A percentile compares a stretch with the other conserved stretches of the same genome.
These are phyloP conservation scores for Ptychochromis oligacanthus DNA, from an alignment of 2,113 vertebrate species.

Conservation along the genomic window DNA sequence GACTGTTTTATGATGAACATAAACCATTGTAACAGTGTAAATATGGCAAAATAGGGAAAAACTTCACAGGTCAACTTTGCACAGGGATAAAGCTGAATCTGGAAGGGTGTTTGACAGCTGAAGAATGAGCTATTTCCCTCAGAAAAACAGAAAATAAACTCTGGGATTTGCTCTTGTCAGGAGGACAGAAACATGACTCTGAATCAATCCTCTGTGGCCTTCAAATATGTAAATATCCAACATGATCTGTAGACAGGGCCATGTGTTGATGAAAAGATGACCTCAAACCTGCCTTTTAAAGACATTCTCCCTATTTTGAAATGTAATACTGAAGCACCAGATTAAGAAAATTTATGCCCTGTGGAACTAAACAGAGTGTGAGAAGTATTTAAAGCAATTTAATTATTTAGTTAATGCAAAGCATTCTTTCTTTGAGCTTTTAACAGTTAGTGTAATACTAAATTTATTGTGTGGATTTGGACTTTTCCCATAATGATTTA, in stretches of 20 bases:
- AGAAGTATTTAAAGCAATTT: neutral
- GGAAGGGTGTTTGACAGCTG: too few species aligned
- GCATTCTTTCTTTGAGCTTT: neutral
- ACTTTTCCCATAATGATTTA: constrained; percentile 13
- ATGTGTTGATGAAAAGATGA: accelerated
- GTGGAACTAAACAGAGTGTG: neutral
- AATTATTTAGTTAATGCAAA: neutral
- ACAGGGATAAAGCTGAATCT: too few species aligned
- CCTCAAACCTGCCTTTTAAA: neutral
- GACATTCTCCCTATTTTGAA: neutral
- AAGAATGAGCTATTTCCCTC: too few species aligned
- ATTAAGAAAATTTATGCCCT: neutral
- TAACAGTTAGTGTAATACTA: constrained; percentile 7
- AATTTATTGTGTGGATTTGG: constrained; percentile 1
- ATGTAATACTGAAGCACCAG: neutral
- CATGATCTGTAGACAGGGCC: neutral
- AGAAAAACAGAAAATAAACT: too few species aligned
- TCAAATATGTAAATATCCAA: neutral
- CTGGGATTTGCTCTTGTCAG: neutral
- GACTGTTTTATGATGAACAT: too few species aligned
- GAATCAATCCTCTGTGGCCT: neutral
- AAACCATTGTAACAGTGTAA: too few species aligned
- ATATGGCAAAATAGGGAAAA: too few species aligned
- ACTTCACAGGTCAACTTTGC: too few species aligned
- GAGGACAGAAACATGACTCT: neutral